Conservation (phyloP, 2,888 invertebrate genomes). For the Ormyrus labotus region DNA sequence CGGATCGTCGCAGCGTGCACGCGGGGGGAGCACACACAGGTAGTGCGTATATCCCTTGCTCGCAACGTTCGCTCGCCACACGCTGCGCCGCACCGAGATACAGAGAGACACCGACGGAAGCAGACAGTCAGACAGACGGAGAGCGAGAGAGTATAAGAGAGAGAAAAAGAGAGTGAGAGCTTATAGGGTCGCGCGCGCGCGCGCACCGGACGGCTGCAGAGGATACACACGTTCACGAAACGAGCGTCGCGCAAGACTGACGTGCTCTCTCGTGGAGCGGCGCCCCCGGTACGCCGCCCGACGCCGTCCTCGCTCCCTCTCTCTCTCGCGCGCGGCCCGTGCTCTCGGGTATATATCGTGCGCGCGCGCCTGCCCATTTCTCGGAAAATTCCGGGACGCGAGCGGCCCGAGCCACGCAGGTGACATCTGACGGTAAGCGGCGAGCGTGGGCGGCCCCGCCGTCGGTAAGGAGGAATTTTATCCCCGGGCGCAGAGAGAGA, state of each 20-base stretch:
- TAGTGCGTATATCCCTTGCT: too few relatives aligned
- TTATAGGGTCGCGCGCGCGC: too few relatives aligned
- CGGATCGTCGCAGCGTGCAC: too few relatives aligned
- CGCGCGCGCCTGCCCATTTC: slow-evolving; percentile 38
- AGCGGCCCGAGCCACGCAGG: slow-evolving; percentile 6
- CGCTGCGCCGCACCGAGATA: neutral
- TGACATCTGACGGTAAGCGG: slow-evolving; percentile 45
- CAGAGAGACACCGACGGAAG: neutral
- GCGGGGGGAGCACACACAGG: too few relatives aligned
- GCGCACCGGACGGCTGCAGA: too few relatives aligned
- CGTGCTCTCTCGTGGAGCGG: slow-evolving; percentile 24
- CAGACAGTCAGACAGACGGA: neutral
- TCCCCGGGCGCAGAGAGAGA: too few relatives aligned
- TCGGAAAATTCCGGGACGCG: slow-evolving; percentile 53
- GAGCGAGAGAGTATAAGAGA: neutral
- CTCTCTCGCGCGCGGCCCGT: neutral
- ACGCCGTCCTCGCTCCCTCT: slow-evolving; percentile 1
- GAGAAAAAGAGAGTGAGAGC: too few relatives aligned
- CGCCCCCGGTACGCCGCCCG: slow-evolving; percentile 18
- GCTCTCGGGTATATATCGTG: neutral
- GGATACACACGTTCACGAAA: slow-evolving; percentile 32
- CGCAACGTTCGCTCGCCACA: neutral
- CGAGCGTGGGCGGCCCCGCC: neutral
- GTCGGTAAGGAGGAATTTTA: slow-evolving; percentile 16
- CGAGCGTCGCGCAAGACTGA: slow-evolving; percentile 54